Percentiles rank a stretch among this genome's conserved stretches.
Conservation (phyloP, 2,113 vertebrate species). For the Corvus moneduloides region DNA sequence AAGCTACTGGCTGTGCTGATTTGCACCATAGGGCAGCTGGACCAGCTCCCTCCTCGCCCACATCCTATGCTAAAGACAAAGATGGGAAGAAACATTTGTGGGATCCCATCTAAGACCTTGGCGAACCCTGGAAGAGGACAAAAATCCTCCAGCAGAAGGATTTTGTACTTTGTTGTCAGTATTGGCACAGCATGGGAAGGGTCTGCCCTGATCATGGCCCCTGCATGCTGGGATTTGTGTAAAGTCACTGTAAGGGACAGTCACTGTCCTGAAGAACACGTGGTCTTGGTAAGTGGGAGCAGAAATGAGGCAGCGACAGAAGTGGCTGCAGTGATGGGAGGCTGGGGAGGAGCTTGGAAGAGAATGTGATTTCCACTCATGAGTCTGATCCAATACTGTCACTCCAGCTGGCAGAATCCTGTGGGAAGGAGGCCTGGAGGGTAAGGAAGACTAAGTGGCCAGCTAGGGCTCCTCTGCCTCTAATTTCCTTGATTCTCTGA, state of each 20-base stretch:
- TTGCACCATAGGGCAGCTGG: not conserved
- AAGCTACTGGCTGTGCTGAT: not conserved
- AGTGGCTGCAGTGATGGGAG: not conserved
- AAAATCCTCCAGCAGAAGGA: not conserved
- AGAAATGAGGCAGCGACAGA: not conserved
- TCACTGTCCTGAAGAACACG: not conserved
- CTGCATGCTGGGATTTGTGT: not conserved
- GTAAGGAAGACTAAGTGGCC: not conserved
- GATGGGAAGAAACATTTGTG: not conserved
- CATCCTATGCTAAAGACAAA: not conserved
- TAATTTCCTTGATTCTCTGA: constrained; percentile 38
- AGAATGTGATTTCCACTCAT: not conserved
- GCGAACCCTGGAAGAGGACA: not conserved
- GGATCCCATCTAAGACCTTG: not conserved
- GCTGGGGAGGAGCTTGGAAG: not conserved
- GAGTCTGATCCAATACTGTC: not conserved
- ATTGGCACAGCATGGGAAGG: not conserved
- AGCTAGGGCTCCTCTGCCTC: constrained; percentile 2
- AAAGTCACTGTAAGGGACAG: not conserved
- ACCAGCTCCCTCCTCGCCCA: not conserved
- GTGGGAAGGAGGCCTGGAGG: not conserved
- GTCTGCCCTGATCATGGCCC: not conserved
- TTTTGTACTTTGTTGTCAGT: not conserved
- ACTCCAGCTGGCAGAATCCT: not conserved
- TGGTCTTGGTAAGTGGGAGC: not conserved